phyloP scores from a whole-genome alignment of 2,797 vertebrate genomes.

The Silurus aristotelis region DNA sequence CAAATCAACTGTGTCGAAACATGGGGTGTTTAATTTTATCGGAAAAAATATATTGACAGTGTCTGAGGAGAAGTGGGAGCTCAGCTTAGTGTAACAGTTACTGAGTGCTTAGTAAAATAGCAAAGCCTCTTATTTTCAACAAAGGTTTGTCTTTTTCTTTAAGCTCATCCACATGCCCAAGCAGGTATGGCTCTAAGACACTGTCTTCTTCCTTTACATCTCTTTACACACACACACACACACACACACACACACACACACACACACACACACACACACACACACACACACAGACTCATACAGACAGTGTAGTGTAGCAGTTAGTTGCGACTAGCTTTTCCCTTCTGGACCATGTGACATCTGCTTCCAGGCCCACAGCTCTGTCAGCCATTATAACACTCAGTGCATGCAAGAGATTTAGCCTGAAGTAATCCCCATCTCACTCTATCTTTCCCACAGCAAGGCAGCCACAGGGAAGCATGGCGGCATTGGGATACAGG shows the following conservation, averaged over 20 bases:
- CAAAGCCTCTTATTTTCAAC: neutral
- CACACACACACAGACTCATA: neutral
- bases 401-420: constrained; percentile 78
- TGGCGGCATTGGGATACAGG: constrained; percentile 15
- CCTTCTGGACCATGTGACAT: constrained; percentile 78
- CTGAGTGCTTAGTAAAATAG: neutral
- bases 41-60: neutral
- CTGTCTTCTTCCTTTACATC: neutral
- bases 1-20: neutral
- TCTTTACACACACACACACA: neutral
- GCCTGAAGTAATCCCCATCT: constrained; percentile 70
- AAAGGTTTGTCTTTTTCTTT: constrained; percentile 9
- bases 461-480: constrained; percentile 18
- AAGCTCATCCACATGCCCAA: constrained; percentile 16
- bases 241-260: neutral
- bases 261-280: neutral
- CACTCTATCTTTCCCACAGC: constrained; percentile 31
- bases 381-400: constrained; percentile 77
- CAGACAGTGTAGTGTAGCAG: constrained; percentile 66
- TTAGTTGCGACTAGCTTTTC: constrained; percentile 72
- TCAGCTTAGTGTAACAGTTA: neutral
- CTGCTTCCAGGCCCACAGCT: constrained; percentile 71
- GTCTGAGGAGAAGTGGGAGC: too few relatives aligned
- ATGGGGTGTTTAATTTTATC: neutral
- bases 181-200: neutral